Base-by-base conservation (phyloP, 2,113 vertebrate genomes). In the Varanus komodoensis region DNA sequence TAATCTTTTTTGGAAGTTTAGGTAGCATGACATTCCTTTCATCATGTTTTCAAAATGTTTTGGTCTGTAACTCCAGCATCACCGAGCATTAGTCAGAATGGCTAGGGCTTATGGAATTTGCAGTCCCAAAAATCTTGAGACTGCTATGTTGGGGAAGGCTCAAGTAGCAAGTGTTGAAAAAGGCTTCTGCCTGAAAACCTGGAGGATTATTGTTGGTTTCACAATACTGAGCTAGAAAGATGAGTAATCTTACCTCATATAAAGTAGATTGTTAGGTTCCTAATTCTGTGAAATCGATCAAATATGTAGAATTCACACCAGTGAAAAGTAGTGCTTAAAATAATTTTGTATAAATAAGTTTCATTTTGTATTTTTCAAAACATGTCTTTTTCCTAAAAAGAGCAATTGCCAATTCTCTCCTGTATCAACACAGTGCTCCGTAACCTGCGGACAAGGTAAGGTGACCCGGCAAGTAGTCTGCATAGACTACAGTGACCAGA, bases 401-500 rank as follows among this genome's bases (percentile, higher is more conserved):
- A 89, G 92, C 25, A 12, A 6, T 94, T 25, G 93, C 92, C 93
- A 38, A 71, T 95, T 95, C 91, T 95, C 88, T 94, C 93, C 94
- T 88, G 94, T 92, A n/a, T 95, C 77, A 89, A 91, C 0, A 0
- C 89, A 99, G 99, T 99, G 99, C 95, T 99, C 99, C 0, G 99
- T 99, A 91, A 98, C 98, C 23, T 99, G 99, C 77, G 99, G 99
- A 81, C 99, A 99, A 96, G 99, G 99, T 87, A 98, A 98, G 96
- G 98, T 98, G 11, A 98, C 97, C 38, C 98, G 99, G 54, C 98
- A 99, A 96, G 98, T 99, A 91, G 94, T 98, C 81, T 99, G 99
- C 90, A 95, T 99, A 96, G 98, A 98, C 97, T 98, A 98, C 97
- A 98, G 95, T 73, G 98, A 99, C 93, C 99, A 98, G 78, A 96